Evolutionary conservation across 2,888 invertebrate genomes (phyloP), one percentile per base, ranked within the genome.

Genomic region (Autographa pulchrina): DNA sequence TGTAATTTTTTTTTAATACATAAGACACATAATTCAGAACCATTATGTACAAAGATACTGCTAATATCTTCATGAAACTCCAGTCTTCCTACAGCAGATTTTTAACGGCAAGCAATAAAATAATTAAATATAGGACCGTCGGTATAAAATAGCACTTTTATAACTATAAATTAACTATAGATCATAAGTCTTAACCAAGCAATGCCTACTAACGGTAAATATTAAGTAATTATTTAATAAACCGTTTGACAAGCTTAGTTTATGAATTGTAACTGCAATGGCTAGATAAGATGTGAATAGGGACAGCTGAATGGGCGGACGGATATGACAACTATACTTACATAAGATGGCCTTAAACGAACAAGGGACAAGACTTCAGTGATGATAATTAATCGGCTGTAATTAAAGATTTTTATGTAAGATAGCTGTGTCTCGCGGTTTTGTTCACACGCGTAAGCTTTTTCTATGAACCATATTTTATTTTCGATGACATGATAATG

Each of bases 301-400:
- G 32, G 69, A 58, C 71, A 72, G 20, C 0, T 75, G 63, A 71
- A 75, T 75, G 61, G 61, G 59, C 52, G 62, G 62, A 75, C 43
- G 61, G 67, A 77, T 62, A 59, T 72, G 62, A 54, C 54, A 64
- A 32, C 13, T 59, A 35, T 6, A 4, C 43, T 68, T 31, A 43
- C 2, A 38, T 25, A 65, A 32, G 16, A 5, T 11, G 7, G 52
- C 11, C 41, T 25, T 56, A 20, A 56, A 56, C 25, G 25, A 56
- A 56, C 25, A 13, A 56, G 20, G 18, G 9, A 20, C 54, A 54
- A 20, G 54, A 25, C 20, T 11, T 20, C 13, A 25, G 25, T 56
- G 54, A 20, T 25, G 54, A 18, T 25, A 56, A 56, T 56, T 13
- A 56, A 56, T 56, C 20, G 54, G 11, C 8, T 1, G 20, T 56